Percentiles rank a stretch among this genome's conserved stretches.
phyloP scores from a whole-genome alignment of 1,140 invertebrate genomes.

The Adelges cooleyi region DNA sequence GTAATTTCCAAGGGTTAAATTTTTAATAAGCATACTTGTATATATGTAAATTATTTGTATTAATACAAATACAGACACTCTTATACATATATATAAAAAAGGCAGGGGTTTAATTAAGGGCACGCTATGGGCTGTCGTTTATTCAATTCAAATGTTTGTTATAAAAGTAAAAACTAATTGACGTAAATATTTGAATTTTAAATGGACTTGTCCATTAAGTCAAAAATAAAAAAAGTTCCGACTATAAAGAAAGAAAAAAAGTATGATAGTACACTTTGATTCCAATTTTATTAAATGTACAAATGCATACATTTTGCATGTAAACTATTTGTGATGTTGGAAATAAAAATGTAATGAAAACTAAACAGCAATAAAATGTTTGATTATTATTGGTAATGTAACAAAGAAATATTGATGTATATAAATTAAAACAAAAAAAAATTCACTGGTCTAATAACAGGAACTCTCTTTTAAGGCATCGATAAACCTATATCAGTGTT shows the following conservation, averaged over 20 bases:
- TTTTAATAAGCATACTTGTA: background rate
- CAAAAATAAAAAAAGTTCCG: background rate
- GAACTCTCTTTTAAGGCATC: background rate
- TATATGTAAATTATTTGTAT: too few relatives aligned
- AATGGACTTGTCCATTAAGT: background rate
- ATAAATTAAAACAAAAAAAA: conserved; percentile 11
- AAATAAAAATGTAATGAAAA: conserved; percentile 2
- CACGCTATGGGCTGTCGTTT: too few relatives aligned
- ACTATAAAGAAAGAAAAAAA: background rate
- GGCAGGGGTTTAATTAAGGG: conserved; percentile 1
- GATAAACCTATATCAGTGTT: background rate
- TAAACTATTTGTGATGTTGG: background rate
- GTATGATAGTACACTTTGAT: conserved; percentile 16
- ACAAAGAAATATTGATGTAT: too few relatives aligned
- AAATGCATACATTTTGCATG: background rate
- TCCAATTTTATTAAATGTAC: conserved; percentile 11
- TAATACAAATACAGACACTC: too few relatives aligned
- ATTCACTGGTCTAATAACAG: conserved; percentile 12
- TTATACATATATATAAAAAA: background rate
- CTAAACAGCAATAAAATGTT: conserved; percentile 1
- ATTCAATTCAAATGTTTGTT: conserved; percentile 14
- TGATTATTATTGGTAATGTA: background rate
- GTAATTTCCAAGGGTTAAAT: background rate
- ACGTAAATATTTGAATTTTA: background rate
- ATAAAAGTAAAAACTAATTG: conserved; percentile 29